Base-by-base conservation (phyloP, 2,888 invertebrate genomes). In the Drosophila peninsularis region DNA sequence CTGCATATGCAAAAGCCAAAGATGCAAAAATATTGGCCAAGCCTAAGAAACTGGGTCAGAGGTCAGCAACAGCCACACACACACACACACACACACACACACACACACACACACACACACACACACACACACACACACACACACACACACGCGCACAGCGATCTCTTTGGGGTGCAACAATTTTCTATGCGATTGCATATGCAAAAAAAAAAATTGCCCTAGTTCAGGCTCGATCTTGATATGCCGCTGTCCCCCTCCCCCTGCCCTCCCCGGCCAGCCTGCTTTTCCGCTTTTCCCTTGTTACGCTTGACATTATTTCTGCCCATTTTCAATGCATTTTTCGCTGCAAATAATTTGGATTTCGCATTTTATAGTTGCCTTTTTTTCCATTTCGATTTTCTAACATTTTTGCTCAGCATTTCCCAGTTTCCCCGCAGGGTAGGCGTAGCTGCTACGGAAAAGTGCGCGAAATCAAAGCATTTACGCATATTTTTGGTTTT, bases 141-240 rank as follows among this genome's bases (percentile, higher is more conserved):
- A 62, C 27, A 62, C 45, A 45, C 34, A 55, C 34, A 47, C 32
- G 41, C n/a, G 47, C 47, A 47, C 50, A n/a, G 7, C 62, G 36
- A 54, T 45, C 32, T 42, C 11, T 44, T 57, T 57, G 41, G 62
- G 74, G 69, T 70, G 78, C 67, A 58, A 62, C 71, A 78, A 86
- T 88, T 86, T 88, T 82, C 84, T 72, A 83, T 88, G 88, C 80
- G 74, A 75, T 57, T 73, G 82, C 39, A 62, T 88, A 88, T 88
- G 88, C 86, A 86, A 86, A 86, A 86, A 86, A 85, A 49, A 37
- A 37, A 7, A 44, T 62, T 78, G 63, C 27, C 62, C 69, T 53
- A 50, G 21, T 50, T 68, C 49, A 45, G 47, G 50, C 63, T 62
- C 36, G 37, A 56, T 32, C 61, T 50, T 60, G 62, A 62, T 62